Evolutionary conservation across 2,113 vertebrate species (phyloP), one percentile per base, ranked within the genome.

Genomic region (Anseranas semipalmata): DNA sequence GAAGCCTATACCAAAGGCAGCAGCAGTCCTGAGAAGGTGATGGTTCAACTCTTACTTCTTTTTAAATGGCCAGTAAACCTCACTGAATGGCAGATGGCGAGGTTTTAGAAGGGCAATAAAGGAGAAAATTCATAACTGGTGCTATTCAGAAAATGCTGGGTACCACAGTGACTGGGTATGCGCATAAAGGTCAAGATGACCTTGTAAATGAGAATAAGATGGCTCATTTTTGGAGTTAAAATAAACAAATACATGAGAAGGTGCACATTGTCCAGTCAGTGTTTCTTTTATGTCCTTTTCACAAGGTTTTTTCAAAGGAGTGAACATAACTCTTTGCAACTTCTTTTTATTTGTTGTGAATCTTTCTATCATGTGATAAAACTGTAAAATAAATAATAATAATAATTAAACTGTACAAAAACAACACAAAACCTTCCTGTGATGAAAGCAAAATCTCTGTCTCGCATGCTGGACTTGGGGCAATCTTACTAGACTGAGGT

Each of bases 1-100:
- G 39, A 56, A 75, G 22, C 33, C 33, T 0, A 0, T 24, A 37
- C 14, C 56, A 30, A 56, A 41, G 30, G 63, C 3, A 70, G 55
- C 1, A 2, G 16, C 3, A 5, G 27, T 88, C 52, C 72, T 62
- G 33, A 58, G n/a, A 71, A 58, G 17, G 12, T 56, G 86, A 43
- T 28, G 41, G 30, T 20, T 72, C 62, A 48, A 58, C 39, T 79
- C 52, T 56, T 53, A 12, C n/a, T 83, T 79, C 41, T 10, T 15
- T 91, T 86, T 37, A 86, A 52, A 71, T 39, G 35, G 56, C 28
- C 30, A 35, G 8, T 89, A 89, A 80, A 89, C 39, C 48, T 76
- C 72, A 28, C 17, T 9, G n/a, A 59, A 75, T 39, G 27, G 33
- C 22, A 86, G 60, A 58, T 8, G 24, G 27, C 63, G 56, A 25